Conservation (phyloP, 2,888 invertebrate species). For the Trissoscelio sp. region DNA sequence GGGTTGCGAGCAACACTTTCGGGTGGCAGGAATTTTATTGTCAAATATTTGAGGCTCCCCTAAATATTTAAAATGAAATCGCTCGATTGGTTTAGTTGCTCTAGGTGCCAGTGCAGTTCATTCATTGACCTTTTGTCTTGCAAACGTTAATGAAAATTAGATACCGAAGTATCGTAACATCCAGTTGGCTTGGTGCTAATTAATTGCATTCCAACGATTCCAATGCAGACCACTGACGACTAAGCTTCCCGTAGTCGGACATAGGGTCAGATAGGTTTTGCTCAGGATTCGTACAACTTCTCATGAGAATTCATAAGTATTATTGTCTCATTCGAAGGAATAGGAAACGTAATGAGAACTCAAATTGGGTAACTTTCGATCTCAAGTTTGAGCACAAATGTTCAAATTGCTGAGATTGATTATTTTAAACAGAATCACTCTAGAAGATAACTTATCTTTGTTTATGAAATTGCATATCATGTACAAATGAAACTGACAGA, state of each 20-base stretch:
- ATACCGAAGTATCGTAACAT: slow-evolving; percentile 57
- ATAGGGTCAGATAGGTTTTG: slow-evolving; percentile 32
- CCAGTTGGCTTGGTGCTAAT: slow-evolving; percentile 55
- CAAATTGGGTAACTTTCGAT: slow-evolving; percentile 23
- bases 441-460: too few relatives aligned
- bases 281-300: slow-evolving; percentile 41
- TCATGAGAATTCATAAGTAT: slow-evolving; percentile 54
- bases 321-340: slow-evolving; percentile 34
- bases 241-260: slow-evolving; percentile 43
- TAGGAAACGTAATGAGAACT: slow-evolving; percentile 23
- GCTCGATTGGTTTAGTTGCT: slow-evolving; percentile 24
- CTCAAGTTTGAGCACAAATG: not conserved
- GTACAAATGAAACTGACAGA: too few relatives aligned
- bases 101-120: slow-evolving; percentile 2
- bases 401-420: too few relatives aligned
- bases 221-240: slow-evolving; percentile 49
- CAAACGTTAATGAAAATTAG: slow-evolving; percentile 56
- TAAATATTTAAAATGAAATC: slow-evolving; percentile 44
- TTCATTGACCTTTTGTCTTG: slow-evolving; percentile 30
- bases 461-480: too few relatives aligned
- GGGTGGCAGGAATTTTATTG: slow-evolving; percentile 47
- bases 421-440: too few relatives aligned
- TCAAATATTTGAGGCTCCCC: slow-evolving; percentile 46
- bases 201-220: slow-evolving; percentile 65
- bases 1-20: slow-evolving; percentile 51